These are phyloP conservation scores for Saccopteryx bilineata DNA, from an alignment of 2,113 vertebrate genomes.

Conservation along the genomic window DNA sequence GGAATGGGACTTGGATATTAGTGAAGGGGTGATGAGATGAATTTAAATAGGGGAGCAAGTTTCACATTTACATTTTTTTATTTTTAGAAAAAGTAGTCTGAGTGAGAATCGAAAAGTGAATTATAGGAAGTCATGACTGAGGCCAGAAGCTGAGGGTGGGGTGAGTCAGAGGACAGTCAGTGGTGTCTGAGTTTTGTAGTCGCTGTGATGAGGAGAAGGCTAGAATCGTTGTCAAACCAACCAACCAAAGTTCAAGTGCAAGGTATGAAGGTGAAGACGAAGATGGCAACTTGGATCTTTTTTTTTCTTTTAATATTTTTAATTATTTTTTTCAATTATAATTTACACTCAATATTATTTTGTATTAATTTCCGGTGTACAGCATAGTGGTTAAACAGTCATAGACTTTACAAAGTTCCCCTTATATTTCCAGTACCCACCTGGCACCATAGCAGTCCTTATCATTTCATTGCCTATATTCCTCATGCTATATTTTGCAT, in stretches of 20 bases:
- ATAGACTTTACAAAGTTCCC: not conserved
- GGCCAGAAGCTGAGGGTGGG: not conserved
- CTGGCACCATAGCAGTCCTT: not conserved
- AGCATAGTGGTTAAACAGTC: not conserved
- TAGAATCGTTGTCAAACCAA: not conserved
- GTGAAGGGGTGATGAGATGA: not conserved
- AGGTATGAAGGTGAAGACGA: not conserved
- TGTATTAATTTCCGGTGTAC: not conserved
- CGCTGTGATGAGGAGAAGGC: not conserved
- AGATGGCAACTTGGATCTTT: not conserved
- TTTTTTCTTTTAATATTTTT: not conserved
- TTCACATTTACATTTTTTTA: not conserved
- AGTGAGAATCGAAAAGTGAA: not conserved
- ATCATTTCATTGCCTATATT: not conserved
- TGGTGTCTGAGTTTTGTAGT: not conserved
- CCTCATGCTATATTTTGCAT: not conserved
- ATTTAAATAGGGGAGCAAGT: slow-evolving; percentile 37
- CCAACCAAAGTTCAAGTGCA: not conserved
- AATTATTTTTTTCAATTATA: not conserved
- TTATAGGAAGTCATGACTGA: not conserved
- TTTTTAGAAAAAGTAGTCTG: not conserved
- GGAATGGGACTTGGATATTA: not conserved
- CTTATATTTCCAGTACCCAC: not conserved
- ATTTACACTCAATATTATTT: not conserved
- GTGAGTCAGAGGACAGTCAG: not conserved